Percentiles rank a stretch among this genome's conserved stretches.
Evolutionary conservation across 2,888 invertebrate species (phyloP).

Genomic region (Dexiosoma caninum): DNA sequence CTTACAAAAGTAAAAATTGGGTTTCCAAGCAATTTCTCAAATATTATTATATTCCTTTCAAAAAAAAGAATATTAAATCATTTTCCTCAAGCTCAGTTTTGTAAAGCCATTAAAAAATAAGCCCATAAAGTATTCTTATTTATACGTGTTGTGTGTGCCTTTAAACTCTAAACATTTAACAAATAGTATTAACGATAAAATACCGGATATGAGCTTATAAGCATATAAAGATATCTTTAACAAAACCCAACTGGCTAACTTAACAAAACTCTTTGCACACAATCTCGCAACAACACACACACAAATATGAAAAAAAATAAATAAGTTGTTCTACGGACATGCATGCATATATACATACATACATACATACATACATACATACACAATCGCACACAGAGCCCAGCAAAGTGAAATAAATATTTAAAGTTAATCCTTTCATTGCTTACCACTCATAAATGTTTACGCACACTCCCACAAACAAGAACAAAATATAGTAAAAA

Average conservation of each 20-base stretch:
- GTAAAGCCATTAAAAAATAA: conserved; percentile 28
- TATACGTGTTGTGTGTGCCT: background rate
- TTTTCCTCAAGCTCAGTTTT: background rate
- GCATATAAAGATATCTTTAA: conserved; percentile 54
- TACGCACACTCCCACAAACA: conserved; percentile 27
- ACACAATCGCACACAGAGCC: background rate
- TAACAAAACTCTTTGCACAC: background rate
- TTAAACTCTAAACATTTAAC: conserved; percentile 45
- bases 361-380: background rate
- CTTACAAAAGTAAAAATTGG: background rate
- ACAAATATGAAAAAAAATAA: conserved; percentile 4
- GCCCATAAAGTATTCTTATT: conserved; percentile 29
- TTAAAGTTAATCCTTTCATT: conserved; percentile 57
- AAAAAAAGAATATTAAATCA: background rate
- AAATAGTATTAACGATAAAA: conserved; percentile 61
- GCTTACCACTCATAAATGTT: conserved; percentile 60
- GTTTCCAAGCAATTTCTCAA: background rate
- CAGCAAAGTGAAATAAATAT: conserved; percentile 51
- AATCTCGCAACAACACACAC: background rate
- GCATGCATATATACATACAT: background rate
- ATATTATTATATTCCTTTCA: background rate
- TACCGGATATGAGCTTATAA: conserved; percentile 62
- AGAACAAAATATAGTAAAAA: conserved; percentile 40
- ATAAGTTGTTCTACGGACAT: conserved; percentile 15
- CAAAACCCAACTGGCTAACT: conserved; percentile 38